Conservation (phyloP, 2,888 invertebrate species). For the Drepana falcataria region DNA sequence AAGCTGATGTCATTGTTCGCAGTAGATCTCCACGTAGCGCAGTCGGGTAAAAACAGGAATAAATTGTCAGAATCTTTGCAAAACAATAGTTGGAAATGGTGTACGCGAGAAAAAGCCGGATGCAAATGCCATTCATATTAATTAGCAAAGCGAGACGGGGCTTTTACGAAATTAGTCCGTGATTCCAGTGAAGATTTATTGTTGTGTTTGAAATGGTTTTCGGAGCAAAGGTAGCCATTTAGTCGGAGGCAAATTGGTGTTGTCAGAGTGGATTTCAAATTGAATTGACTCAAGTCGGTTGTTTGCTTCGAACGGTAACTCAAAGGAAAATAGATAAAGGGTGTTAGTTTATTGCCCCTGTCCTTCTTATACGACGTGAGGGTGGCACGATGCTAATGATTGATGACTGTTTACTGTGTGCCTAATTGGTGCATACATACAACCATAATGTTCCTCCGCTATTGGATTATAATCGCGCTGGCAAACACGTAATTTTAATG, state of each 20-base stretch:
- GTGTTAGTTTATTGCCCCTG: slow-evolving; percentile 42
- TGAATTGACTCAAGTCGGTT: slow-evolving; percentile 65
- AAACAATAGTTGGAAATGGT: slow-evolving; percentile 78
- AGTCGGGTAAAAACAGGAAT: slow-evolving; percentile 71
- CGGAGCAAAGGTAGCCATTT: slow-evolving; percentile 74
- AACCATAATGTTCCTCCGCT: too few relatives aligned
- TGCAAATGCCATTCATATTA: slow-evolving; percentile 79
- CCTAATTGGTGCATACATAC: neutral
- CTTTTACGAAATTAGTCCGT: slow-evolving; percentile 79
- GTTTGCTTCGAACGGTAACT: slow-evolving; percentile 51
- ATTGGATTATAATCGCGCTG: too few relatives aligned
- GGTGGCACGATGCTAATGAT: slow-evolving; percentile 30
- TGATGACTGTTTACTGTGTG: slow-evolving; percentile 15
- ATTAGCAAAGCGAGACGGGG: slow-evolving; percentile 78
- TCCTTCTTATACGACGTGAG: slow-evolving; percentile 22
- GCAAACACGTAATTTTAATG: too few relatives aligned
- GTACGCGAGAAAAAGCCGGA: slow-evolving; percentile 77
- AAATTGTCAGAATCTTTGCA: slow-evolving; percentile 77
- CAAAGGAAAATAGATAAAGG: slow-evolving; percentile 36
- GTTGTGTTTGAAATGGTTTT: slow-evolving; percentile 76
- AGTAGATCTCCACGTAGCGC: slow-evolving; percentile 49
- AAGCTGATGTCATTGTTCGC: slow-evolving; percentile 60
- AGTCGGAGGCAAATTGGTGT: slow-evolving; percentile 69
- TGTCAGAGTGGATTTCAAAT: slow-evolving; percentile 68
- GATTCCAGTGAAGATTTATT: slow-evolving; percentile 78